Evolutionary conservation across 2,888 invertebrate genomes (phyloP), one percentile per base, ranked within the genome.

Genomic region (Phengaris alcon): DNA sequence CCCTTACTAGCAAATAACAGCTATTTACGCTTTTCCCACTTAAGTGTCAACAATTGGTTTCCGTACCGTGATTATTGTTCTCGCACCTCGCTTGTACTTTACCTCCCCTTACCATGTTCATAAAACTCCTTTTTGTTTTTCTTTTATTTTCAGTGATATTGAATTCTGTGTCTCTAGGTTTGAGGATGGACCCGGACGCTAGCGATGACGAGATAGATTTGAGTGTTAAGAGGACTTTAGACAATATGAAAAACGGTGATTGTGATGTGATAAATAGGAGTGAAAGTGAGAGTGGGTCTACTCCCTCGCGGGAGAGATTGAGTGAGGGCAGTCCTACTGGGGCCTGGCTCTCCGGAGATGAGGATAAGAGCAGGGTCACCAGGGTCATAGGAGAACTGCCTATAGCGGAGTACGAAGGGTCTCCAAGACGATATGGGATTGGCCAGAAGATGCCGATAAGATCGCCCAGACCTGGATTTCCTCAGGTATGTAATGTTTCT

Each of bases 381-480:
- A 93, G 96, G 83, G 95, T 97, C 68, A 97, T 97, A 83, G 97
- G 97, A 72, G 96, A 95, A 88, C 93, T 97, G 82, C 98, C 98
- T n/a, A 98, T 98, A 82, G 97, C 98, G 35, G 97, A 98, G 85
- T 98, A 98, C 86, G 97, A 98, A 82, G 98, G 97, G 15, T 98
- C 98, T 68, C 98, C 98, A 15, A 93, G 97, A 81, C 95, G 98
- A 81, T 98, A 98, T 86, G 98, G 97, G 6, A 94, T 96, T 76
- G 94, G 95, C 73, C 96, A 96, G 79, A 95, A 96, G 82, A 95
- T 96, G 83, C 95, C 95, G 78, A 94, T 95, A 78, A 95, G 96
- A 87, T 95, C 97, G 78, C 97, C 97, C 68, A 94, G 97, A 81
- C 98, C 98, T 73, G 98, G 98, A 15, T 98, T 98, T 91, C 98